Base-by-base conservation (phyloP, 2,888 invertebrate genomes). In the Ennomos fuscantarius region DNA sequence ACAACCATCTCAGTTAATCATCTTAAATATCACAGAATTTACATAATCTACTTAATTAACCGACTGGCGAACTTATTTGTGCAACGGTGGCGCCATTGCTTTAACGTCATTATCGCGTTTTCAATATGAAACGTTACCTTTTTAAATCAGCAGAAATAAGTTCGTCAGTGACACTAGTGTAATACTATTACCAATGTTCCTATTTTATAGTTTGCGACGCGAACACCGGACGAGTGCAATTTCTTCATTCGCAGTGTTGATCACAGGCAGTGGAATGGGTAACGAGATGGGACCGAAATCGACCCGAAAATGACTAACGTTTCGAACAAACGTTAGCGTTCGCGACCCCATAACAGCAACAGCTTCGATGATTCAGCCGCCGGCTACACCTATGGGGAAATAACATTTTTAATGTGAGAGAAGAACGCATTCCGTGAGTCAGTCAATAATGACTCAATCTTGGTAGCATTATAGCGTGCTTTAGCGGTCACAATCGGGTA, bases 11-110 rank as follows among this genome's bases (percentile, higher is more conserved):
- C 78, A 82, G 78, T 80, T 81, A 84, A 81, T 78, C 83, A 75
- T 79, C 78, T 82, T 85, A 86, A 83, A 88, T 89, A 89, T 89
- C 88, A 89, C 88, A 89, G 89, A 79, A 80, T 82, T 85, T 85
- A 85, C 69, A 79, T 74, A 73, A 78, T 53, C 49, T 54, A 74
- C 66, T 66, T 67, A 76, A 63, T 64, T 45, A 62, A 44, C 34
- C 42, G 32, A 40, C 37, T 53, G 43, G 32, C 49, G 44, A 53
- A 36, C 48, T 65, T 64, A 71, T 62, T 62, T 60, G 65, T 24
- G 45, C 41, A 9, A 39, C 36, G 12, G 31, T 8, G 13, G 37
- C 37, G 31, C 24, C 24, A 46, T 40, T 35, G 13, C 10, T 10
- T 24, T 10, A 34, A 40, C 8, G 6, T 10, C 34, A n/a, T n/a